Base-by-base conservation (phyloP, 2,797 vertebrate species). In the Paedocypris micromegethes region DNA sequence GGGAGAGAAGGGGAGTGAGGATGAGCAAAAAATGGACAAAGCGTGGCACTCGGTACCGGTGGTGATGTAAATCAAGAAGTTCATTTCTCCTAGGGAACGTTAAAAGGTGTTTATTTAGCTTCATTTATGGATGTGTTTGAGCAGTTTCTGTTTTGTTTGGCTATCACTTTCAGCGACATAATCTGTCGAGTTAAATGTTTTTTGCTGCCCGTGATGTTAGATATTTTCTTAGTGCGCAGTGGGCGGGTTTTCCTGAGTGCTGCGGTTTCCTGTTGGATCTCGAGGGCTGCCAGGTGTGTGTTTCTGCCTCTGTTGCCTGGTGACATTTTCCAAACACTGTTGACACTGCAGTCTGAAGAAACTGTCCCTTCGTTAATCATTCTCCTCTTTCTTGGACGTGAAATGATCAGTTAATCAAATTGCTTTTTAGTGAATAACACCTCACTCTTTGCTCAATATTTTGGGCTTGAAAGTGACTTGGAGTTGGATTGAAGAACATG, bases 271-370 rank as follows among this genome's bases (percentile, higher is more conserved):
- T 84, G 82, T 79, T 56, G 38, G 72, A 81, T 61, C 67, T 43
- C 55, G 71, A 69, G 72, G 58, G 80, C 79, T 85, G 81, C 86
- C 88, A 88, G 87, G 87, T 87, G 83, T 80, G 68, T 83, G 88
- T 88, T 87, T 82, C 68, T 51, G 74, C 79, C 72, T 53, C 68
- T 71, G 85, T 85, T 79, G 83, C 87, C 76, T 64, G 76, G 88
- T 79, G 82, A 86, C 84, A 2, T 82, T 77, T 83, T 85, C 83
- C 83, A 88, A 88, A 88, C 87, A 85, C 80, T 56, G 74, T 76
- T 68, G 80, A 44, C 39, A 55, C 23, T 23, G 59, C 61, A 64
- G 64, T 58, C 73, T 79, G 78, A 66, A 61, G 79, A 83, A 75
- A 77, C 41, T 66, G 3, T 5, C 3, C 9, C 9, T 8, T 2